phyloP scores from a whole-genome alignment of 2,113 vertebrate species.

The Anhinga rufa region DNA sequence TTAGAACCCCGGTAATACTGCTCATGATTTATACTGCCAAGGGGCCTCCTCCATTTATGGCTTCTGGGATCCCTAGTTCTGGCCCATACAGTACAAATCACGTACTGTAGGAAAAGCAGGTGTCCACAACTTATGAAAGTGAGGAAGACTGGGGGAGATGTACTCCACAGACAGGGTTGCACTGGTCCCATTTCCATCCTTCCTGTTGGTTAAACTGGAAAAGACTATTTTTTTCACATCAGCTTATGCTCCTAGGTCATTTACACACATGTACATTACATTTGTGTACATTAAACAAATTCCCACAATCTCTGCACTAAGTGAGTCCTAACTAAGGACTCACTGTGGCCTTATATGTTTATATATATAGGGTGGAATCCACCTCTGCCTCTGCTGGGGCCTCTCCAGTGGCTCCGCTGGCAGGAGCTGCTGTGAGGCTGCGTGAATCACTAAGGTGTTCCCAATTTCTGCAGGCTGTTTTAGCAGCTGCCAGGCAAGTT shows the following conservation, averaged over 20 bases:
- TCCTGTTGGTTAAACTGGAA: background rate
- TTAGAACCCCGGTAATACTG: background rate
- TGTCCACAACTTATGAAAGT: background rate
- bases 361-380: background rate
- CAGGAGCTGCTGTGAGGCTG: background rate
- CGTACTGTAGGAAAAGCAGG: background rate
- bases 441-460: conserved; percentile 24
- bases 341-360: background rate
- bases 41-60: background rate
- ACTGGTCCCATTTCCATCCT: background rate
- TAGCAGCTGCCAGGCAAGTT: background rate
- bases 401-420: background rate
- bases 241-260: background rate
- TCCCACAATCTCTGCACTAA: background rate
- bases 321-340: background rate
- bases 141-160: background rate
- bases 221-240: background rate
- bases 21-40: background rate
- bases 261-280: background rate
- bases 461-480: background rate
- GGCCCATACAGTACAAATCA: background rate
- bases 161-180: background rate
- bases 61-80: background rate
- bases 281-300: background rate
- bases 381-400: background rate